Evolutionary conservation across 2,888 invertebrate species (phyloP).

Genomic region (Linyphia triangularis): DNA sequence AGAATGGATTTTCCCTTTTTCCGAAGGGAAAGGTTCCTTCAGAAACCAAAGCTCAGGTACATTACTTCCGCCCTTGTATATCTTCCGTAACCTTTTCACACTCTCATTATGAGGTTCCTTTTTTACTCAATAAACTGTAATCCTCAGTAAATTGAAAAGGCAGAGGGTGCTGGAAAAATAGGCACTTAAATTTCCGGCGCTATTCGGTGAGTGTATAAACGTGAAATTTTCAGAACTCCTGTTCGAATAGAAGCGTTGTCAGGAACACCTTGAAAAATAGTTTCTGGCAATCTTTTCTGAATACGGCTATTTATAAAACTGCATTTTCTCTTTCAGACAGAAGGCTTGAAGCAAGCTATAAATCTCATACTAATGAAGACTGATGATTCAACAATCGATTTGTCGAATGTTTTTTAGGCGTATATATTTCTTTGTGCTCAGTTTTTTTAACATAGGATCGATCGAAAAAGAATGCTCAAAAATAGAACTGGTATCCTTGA

Average conservation of each 20-base stretch:
- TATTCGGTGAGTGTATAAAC: conserved; percentile 11
- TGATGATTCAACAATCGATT: conserved; percentile 68
- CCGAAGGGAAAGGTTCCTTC: background rate
- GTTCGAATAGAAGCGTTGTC: conserved; percentile 48
- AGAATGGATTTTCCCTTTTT: background rate
- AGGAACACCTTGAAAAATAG: conserved; percentile 59
- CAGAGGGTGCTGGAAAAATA: conserved; percentile 1
- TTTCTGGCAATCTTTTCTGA: conserved; percentile 62
- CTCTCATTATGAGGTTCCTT: conserved; percentile 12
- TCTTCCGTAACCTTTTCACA: conserved; percentile 23
- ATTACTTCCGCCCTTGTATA: conserved; percentile 17
- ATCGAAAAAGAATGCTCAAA: conserved; percentile 1
- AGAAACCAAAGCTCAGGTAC: background rate
- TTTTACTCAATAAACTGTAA: conserved; percentile 28
- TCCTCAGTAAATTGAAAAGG: conserved; percentile 21
- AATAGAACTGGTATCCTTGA: background rate
- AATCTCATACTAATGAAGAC: conserved; percentile 64
- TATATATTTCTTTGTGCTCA: background rate
- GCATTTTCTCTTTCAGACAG: conserved; percentile 62
- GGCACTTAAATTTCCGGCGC: conserved; percentile 45
- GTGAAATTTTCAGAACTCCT: conserved; percentile 29
- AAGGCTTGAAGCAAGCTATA: conserved; percentile 63
- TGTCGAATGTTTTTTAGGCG: background rate
- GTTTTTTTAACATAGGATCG: conserved; percentile 12
- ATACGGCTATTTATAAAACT: conserved; percentile 71